Conservation (phyloP, 2,797 vertebrate species). For the Syndactyla subalaris region DNA sequence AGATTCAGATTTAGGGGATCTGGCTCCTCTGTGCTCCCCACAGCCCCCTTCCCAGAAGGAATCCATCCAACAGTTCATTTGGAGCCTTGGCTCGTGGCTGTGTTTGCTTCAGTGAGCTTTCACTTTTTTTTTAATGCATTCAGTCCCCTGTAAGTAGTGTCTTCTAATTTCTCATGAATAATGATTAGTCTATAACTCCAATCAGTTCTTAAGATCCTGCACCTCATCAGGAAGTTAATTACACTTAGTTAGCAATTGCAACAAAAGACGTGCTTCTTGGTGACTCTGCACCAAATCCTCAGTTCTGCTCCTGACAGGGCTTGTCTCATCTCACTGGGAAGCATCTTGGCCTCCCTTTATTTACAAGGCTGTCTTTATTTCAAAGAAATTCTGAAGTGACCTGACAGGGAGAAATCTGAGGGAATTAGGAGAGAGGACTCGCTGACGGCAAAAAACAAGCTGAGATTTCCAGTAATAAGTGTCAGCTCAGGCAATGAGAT, state of each 20-base stretch:
- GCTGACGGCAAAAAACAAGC: neutral
- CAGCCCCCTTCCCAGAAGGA: neutral
- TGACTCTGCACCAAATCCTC: constrained; percentile 26
- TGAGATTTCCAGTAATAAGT: constrained; percentile 7
- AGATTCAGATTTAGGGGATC: fast-evolving
- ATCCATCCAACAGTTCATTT: neutral
- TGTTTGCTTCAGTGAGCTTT: neutral
- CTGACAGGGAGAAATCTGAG: constrained; percentile 34
- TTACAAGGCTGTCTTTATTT: constrained; percentile 36
- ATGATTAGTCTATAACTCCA: constrained; percentile 56
- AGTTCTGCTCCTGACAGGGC: neutral
- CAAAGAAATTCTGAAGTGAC: constrained; percentile 31
- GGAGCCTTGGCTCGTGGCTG: neutral
- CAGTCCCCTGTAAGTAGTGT: neutral
- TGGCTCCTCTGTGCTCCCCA: neutral
- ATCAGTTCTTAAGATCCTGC: constrained; percentile 55
- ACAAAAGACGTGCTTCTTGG: constrained; percentile 47
- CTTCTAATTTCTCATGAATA: constrained; percentile 65
- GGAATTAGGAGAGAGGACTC: neutral
- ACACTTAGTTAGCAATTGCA: constrained; percentile 46
- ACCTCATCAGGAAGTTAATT: constrained; percentile 66
- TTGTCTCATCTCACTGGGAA: constrained; percentile 23
- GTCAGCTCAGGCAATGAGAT: neutral
- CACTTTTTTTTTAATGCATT: neutral
- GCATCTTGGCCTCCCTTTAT: neutral